These are phyloP conservation scores for Globodera rostochiensis DNA, from an alignment of 1,140 invertebrate genomes.

Conservation along the genomic window DNA sequence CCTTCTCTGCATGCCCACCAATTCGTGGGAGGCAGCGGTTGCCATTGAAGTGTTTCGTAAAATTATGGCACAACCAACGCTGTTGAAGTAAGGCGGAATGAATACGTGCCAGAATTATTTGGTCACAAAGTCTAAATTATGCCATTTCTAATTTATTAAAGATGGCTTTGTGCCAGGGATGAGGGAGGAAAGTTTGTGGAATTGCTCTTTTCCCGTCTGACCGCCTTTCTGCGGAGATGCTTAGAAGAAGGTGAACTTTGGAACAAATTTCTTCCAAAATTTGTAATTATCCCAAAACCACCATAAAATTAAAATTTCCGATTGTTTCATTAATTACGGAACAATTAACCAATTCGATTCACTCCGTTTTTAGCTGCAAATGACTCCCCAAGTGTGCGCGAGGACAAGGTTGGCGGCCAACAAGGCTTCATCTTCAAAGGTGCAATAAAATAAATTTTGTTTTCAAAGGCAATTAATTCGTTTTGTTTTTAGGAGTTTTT, in stretches of 20 bases:
- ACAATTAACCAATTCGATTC: neutral
- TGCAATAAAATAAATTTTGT: neutral
- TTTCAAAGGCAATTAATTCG: neutral
- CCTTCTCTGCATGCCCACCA: conserved; percentile 93
- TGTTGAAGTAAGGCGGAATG: conserved; percentile 72
- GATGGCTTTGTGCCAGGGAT: conserved; percentile 35
- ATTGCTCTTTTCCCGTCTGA: conserved; percentile 69
- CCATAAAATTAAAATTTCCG: too few species aligned
- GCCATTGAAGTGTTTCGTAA: conserved; percentile 93
- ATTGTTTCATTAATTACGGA: too few species aligned
- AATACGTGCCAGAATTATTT: conserved; percentile 69
- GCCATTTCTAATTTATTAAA: conserved; percentile 72
- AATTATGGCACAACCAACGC: conserved; percentile 82
- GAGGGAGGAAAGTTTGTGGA: conserved; percentile 73
- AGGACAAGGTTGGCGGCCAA: conserved; percentile 26
- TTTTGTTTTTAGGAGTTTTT: conserved; percentile 36
- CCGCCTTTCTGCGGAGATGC: conserved; percentile 31
- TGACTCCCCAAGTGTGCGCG: conserved; percentile 3
- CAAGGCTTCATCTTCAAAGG: conserved; percentile 46
- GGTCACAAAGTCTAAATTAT: conserved; percentile 76
- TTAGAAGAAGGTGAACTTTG: conserved; percentile 50
- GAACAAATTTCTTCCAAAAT: neutral
- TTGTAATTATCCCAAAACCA: too few species aligned
- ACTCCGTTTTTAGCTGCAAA: neutral
- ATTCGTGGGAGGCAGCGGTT: conserved; percentile 88